These are phyloP conservation scores for Yoshiicerus persimilis DNA, from an alignment of 1,140 invertebrate genomes.

Conservation along the genomic window DNA sequence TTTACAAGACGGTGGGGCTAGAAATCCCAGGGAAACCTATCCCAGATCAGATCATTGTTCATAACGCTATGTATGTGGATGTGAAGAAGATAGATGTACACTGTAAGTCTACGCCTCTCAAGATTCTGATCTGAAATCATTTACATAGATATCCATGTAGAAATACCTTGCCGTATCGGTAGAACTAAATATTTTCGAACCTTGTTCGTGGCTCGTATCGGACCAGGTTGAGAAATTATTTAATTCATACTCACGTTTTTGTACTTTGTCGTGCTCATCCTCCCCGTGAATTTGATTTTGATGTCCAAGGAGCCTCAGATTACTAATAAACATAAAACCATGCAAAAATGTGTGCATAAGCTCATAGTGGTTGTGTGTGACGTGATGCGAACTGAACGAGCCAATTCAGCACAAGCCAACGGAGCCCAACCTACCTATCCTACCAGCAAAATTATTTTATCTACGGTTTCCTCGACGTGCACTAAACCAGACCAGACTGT, in stretches of 20 bases:
- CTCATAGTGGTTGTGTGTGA: not conserved
- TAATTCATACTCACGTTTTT: not conserved
- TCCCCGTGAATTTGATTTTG: not conserved
- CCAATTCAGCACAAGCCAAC: not conserved
- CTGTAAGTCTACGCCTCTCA: no score
- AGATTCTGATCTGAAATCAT: not conserved
- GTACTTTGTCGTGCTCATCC: not conserved
- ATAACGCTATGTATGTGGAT: no score
- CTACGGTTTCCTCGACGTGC: not conserved
- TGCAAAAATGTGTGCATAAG: not conserved
- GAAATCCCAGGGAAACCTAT: not conserved
- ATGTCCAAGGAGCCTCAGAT: not conserved
- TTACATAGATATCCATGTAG: no score
- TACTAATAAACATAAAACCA: not conserved
- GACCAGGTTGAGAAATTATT: not conserved
- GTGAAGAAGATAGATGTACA: no score
- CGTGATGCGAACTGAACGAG: not conserved
- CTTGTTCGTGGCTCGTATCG: not conserved
- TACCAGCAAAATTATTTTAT: not conserved
- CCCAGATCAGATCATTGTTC: not conserved
- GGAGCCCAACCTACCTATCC: not conserved
- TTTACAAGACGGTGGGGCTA: not conserved
- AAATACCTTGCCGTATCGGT: not conserved
- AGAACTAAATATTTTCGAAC: not conserved
- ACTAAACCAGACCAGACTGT: not conserved